Conservation (phyloP, 2,888 invertebrate genomes). For the Agriopis marginaria region DNA sequence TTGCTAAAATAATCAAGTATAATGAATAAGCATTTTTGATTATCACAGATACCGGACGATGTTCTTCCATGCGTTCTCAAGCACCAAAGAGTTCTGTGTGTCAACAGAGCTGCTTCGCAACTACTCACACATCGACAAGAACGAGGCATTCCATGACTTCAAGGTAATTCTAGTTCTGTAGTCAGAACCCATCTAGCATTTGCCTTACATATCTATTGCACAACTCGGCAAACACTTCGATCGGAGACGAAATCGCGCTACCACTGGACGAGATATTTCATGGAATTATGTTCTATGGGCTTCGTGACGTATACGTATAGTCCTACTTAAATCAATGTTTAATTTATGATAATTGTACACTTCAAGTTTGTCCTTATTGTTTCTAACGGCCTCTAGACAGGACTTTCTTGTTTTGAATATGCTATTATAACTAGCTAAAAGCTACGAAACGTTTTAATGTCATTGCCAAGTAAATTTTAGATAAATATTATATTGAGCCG, state of each 20-base stretch:
- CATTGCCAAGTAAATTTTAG: constrained; percentile 8
- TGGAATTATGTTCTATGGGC: neutral
- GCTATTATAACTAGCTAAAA: neutral
- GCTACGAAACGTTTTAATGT: neutral
- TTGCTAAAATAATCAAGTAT: neutral
- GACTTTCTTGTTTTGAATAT: constrained; percentile 14
- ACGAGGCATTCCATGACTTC: constrained; percentile 89
- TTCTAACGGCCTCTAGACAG: neutral
- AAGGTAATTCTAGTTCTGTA: constrained; percentile 76
- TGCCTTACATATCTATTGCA: constrained; percentile 20
- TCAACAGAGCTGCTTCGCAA: constrained; percentile 91
- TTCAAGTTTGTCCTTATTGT: constrained; percentile 7
- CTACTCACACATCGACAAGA: constrained; percentile 89
- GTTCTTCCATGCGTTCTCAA: constrained; percentile 94
- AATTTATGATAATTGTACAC: neutral
- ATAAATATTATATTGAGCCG: neutral
- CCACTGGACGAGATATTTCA: neutral
- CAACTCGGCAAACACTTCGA: constrained; percentile 13
- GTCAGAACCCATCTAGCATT: constrained; percentile 19
- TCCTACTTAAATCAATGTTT: constrained; percentile 2
- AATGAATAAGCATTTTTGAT: constrained; percentile 28
- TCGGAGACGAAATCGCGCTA: constrained; percentile 8
- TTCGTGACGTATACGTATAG: neutral
- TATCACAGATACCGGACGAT: constrained; percentile 87
- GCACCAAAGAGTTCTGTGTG: constrained; percentile 93